Evolutionary conservation across 2,797 vertebrate genomes (phyloP).

Genomic region (Sphenodon punctatus): DNA sequence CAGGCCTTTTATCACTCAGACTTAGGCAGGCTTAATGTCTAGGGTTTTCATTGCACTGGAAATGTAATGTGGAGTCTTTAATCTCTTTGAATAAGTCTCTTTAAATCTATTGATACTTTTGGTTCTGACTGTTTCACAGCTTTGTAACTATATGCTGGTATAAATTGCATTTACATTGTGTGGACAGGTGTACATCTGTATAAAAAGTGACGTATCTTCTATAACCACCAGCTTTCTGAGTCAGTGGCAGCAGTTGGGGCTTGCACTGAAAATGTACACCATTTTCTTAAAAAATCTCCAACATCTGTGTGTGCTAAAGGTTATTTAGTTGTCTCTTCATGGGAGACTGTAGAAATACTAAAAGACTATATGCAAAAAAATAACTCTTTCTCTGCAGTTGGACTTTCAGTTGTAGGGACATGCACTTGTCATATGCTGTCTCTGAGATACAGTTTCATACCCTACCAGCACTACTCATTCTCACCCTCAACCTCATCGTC

Average conservation of each 20-base stretch:
- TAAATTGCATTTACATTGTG: too few relatives aligned
- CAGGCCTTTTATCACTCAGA: constrained; percentile 38
- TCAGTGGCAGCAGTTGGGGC: background rate
- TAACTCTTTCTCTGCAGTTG: too few relatives aligned
- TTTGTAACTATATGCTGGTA: constrained; percentile 36
- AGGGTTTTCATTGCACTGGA: constrained; percentile 34
- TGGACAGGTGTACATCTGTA: background rate
- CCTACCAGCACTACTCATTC: too few relatives aligned
- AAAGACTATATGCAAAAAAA: background rate
- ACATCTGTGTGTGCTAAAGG: background rate
- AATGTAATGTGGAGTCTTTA: constrained; percentile 35
- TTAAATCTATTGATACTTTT: constrained; percentile 23
- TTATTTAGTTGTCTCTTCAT: background rate
- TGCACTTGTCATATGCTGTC: too few relatives aligned
- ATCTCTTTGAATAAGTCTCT: constrained; percentile 40
- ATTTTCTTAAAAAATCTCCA: background rate
- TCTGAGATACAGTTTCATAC: too few relatives aligned
- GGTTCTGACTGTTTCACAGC: constrained; percentile 29
- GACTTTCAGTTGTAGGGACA: too few relatives aligned
- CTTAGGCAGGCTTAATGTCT: constrained; percentile 36
- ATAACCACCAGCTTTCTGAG: background rate
- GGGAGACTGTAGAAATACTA: background rate
- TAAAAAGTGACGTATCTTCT: background rate
- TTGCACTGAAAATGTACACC: background rate
- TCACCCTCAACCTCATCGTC: too few relatives aligned